Evolutionary conservation across 1,140 invertebrate species (phyloP).

Genomic region (Sinonovacula constricta): DNA sequence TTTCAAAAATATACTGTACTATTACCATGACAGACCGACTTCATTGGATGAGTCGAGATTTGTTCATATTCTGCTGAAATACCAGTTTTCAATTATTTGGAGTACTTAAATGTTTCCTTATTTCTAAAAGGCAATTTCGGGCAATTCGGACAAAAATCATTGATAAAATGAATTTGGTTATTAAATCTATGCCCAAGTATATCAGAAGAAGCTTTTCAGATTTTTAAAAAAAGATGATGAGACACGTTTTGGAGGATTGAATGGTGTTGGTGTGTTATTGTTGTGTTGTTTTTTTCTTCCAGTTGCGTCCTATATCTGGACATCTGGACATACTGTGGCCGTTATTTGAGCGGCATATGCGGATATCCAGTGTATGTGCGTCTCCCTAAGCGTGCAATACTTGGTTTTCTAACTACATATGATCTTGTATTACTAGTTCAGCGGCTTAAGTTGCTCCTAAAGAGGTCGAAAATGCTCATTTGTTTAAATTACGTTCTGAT

Average conservation of each 20-base stretch:
- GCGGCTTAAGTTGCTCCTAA: background rate
- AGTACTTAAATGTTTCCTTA: slow-evolving; percentile 5
- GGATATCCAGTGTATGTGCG: slow-evolving; percentile 11
- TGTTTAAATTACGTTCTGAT: slow-evolving; percentile 17
- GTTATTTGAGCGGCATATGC: slow-evolving; percentile 52
- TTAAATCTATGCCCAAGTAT: no score
- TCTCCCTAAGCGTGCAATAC: slow-evolving; percentile 34
- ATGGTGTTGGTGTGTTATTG: slow-evolving; percentile 47
- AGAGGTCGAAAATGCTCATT: slow-evolving; percentile 21
- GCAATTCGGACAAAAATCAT: slow-evolving; percentile 32
- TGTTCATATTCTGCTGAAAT: slow-evolving; percentile 36
- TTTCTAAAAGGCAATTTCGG: slow-evolving; percentile 11
- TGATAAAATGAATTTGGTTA: no score
- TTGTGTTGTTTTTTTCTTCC: slow-evolving; percentile 51
- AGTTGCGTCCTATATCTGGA: slow-evolving; percentile 28
- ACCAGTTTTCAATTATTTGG: background rate
- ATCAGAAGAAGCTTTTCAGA: slow-evolving; percentile 39
- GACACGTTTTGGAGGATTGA: slow-evolving; percentile 42
- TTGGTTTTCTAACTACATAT: background rate
- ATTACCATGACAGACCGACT: slow-evolving; percentile 31
- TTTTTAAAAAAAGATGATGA: slow-evolving; percentile 42
- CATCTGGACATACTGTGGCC: slow-evolving; percentile 36
- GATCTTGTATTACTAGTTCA: slow-evolving; percentile 8
- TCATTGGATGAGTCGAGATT: slow-evolving; percentile 18
- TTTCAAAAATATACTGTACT: slow-evolving; percentile 50